Percentiles rank a stretch among this genome's conserved stretches.
Conservation (phyloP, 2,888 invertebrate genomes). For the Fabriciana adippe region DNA sequence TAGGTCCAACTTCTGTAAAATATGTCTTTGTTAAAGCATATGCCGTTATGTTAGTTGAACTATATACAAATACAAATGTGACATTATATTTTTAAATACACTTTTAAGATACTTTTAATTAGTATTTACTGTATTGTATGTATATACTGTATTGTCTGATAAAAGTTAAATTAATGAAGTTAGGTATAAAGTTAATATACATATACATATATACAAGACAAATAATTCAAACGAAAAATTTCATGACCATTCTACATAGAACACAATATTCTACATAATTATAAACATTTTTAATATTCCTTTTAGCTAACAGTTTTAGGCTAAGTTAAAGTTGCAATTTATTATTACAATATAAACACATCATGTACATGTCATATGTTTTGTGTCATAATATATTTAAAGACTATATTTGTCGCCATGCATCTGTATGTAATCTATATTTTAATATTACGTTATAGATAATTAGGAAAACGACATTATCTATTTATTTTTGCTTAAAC, state of each 20-base stretch:
- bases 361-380: too few relatives aligned
- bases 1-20: slow-evolving; percentile 78
- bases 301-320: too few relatives aligned
- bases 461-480: background rate
- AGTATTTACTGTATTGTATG: slow-evolving; percentile 3
- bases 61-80: slow-evolving; percentile 12
- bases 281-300: too few relatives aligned
- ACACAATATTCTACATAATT: too few relatives aligned
- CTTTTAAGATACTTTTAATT: background rate
- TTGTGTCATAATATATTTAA: background rate
- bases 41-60: slow-evolving; percentile 39
- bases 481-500: background rate
- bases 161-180: too few relatives aligned
- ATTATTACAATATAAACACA: too few relatives aligned
- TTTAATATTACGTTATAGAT: background rate
- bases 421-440: slow-evolving; percentile 54
- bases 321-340: too few relatives aligned
- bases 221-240: too few relatives aligned
- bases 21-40: slow-evolving; percentile 45
- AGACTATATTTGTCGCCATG: slow-evolving; percentile 53
- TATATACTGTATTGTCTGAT: background rate
- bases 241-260: too few relatives aligned
- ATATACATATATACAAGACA: too few relatives aligned
- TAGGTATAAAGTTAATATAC: too few relatives aligned
- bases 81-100: slow-evolving; percentile 3